Evolutionary conservation across 30 jellyfish, hydroid and myxozoan genomes (phyloP), one percentile per base, ranked within the genome.

Genomic region (Haliclystus octoradiatus): DNA sequence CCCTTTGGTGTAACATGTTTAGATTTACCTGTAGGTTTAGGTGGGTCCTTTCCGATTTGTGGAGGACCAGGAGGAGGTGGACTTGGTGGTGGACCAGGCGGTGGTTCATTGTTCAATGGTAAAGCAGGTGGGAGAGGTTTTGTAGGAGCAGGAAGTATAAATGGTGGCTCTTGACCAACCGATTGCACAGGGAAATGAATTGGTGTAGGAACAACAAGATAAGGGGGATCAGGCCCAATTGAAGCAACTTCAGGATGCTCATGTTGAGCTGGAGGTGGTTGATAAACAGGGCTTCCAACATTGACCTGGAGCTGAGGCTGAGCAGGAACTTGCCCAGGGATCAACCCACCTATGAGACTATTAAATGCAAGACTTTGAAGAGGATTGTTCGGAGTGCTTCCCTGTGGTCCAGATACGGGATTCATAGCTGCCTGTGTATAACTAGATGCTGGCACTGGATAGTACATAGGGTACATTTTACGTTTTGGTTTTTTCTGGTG

Each of bases 181-280:
- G 92, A 79, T 27, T 72, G 69, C 25, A 79, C 83, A 0, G 34
- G 71, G 9, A 70, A 65, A 27, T 30, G 66, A 31, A 50, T 60
- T 28, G 29, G 71, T 5, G 78, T 28, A 13, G 82, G 79, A 14
- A 67, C 31, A 28, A 65, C 74, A 2, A 60, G 79, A 47, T 33
- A 80, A 4, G 93, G 74, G 2, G 93, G 93, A n/a, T 80, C 75
- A 33, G 93, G 85, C 23, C 93, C 93, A 64, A 80, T 72, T 29
- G 93, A 80, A 3, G 49, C 15, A 2, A 71, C 85, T 26, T 84
- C 69, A 19, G 93, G 81, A 1, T 40, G 72, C 24, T 72, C 81
- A n/a, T 52, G 70, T 32, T 13, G 46, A 0, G 29, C 73, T 19
- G 68, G 83, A 13, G 92, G 92, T 1, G 70, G 52, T 63, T 67